Conservation (phyloP, 2,888 invertebrate species). For the Scaptomyza caliginosa region DNA sequence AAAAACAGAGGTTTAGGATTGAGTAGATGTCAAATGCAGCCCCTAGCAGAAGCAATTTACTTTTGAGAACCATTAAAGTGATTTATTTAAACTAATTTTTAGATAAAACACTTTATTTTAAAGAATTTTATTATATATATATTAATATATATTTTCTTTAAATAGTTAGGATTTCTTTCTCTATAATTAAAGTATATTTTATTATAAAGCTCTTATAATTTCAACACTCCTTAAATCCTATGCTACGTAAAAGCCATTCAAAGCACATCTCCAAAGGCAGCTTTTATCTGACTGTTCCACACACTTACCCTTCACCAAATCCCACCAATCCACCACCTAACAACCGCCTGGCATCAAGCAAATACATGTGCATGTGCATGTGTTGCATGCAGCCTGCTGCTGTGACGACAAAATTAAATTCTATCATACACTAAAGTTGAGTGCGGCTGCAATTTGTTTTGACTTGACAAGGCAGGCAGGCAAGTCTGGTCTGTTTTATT, state of each 20-base stretch:
- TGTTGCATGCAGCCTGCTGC: constrained; percentile 25
- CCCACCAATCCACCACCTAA: background rate
- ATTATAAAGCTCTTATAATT: no score
- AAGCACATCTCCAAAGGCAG: constrained; percentile 25
- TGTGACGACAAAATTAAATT: constrained; percentile 61
- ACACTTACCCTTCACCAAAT: background rate
- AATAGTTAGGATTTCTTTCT: no score
- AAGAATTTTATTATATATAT: no score
- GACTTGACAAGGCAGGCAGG: constrained; percentile 29
- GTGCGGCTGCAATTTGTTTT: constrained; percentile 55
- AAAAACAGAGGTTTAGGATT: no score
- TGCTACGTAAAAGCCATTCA: background rate
- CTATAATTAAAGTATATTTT: no score
- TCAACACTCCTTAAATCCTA: background rate
- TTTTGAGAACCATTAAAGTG: no score
- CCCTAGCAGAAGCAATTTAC: constrained; percentile 7
- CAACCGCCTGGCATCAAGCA: constrained; percentile 5
- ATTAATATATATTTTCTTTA: no score
- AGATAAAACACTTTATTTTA: background rate
- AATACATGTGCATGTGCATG: background rate
- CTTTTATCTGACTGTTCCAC: constrained; percentile 15
- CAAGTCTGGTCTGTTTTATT: constrained; percentile 9
- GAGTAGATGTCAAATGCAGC: constrained; percentile 23
- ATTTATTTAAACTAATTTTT: no score
- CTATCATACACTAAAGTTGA: constrained; percentile 43